Percentiles rank a stretch among this genome's conserved stretches.
phyloP scores from a whole-genome alignment of 2,888 invertebrate genomes.

The Lottia scabra region DNA sequence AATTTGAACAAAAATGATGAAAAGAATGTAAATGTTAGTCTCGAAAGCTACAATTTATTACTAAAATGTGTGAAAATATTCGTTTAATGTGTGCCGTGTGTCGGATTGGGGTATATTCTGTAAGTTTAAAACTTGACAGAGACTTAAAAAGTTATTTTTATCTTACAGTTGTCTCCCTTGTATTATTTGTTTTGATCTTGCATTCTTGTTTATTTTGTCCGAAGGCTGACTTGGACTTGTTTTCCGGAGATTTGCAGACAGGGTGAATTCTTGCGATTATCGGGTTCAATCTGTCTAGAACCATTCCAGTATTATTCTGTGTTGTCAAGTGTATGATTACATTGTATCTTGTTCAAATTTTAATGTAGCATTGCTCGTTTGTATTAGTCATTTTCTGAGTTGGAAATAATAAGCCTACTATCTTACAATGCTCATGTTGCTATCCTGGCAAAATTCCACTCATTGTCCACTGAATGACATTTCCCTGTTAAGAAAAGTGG shows the following conservation, averaged over 20 bases:
- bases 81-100: slow-evolving; percentile 57
- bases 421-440: too few species aligned
- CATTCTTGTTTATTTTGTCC: background rate
- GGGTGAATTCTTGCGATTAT: too few species aligned
- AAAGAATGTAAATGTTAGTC: background rate
- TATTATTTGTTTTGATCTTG: background rate
- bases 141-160: background rate
- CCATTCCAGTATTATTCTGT: too few species aligned
- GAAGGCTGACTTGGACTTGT: background rate
- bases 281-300: too few species aligned
- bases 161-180: background rate
- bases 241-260: background rate
- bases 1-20: background rate
- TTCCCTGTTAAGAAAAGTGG: too few species aligned
- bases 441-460: too few species aligned
- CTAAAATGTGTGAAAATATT: slow-evolving; percentile 56
- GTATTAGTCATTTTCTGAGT: too few species aligned
- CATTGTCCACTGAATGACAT: too few species aligned
- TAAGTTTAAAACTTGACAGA: slow-evolving; percentile 31
- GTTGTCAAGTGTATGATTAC: too few species aligned
- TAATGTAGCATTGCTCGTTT: too few species aligned
- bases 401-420: too few species aligned
- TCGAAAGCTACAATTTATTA: background rate
- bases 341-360: too few species aligned
- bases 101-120: slow-evolving; percentile 57